phyloP scores from a whole-genome alignment of 92 coral and sea anemone genomes.

The Palythoa caribaeorum region DNA sequence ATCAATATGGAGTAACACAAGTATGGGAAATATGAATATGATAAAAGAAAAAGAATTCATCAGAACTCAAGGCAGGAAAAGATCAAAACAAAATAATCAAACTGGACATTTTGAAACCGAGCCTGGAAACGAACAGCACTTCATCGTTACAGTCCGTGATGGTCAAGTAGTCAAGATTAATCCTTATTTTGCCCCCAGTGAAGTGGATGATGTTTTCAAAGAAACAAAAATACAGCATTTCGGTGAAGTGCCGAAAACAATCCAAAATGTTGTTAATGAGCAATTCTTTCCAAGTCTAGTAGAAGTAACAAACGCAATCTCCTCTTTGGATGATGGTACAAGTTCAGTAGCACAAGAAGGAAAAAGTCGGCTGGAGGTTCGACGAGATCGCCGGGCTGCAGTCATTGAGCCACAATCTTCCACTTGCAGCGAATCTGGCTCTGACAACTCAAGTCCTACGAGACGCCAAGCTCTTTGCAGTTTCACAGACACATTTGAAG shows the following conservation, averaged over 20 bases:
- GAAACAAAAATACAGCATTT: not conserved
- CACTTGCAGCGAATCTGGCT: not conserved
- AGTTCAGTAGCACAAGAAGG: no score
- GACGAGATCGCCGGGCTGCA: not conserved
- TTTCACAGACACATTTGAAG: not conserved
- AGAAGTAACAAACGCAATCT: not conserved
- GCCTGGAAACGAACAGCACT: not conserved
- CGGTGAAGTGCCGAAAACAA: not conserved
- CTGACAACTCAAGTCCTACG: not conserved
- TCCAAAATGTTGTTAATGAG: not conserved
- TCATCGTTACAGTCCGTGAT: conserved; percentile 1
- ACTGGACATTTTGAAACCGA: not conserved
- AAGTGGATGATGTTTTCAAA: not conserved
- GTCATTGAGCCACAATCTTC: not conserved
- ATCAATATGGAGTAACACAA: not conserved
- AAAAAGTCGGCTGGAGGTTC: not conserved
- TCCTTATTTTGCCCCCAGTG: not conserved
- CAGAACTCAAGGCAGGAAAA: not conserved
- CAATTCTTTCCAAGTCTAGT: not conserved
- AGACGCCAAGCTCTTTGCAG: conserved; percentile 9
- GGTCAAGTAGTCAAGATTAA: not conserved
- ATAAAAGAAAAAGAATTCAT: not conserved
- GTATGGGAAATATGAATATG: not conserved
- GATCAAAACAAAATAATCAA: not conserved
- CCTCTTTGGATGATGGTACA: not conserved